Evolutionary conservation across 2,797 vertebrate genomes (phyloP), one percentile per base, ranked within the genome.

Genomic region (Chanos chanos): DNA sequence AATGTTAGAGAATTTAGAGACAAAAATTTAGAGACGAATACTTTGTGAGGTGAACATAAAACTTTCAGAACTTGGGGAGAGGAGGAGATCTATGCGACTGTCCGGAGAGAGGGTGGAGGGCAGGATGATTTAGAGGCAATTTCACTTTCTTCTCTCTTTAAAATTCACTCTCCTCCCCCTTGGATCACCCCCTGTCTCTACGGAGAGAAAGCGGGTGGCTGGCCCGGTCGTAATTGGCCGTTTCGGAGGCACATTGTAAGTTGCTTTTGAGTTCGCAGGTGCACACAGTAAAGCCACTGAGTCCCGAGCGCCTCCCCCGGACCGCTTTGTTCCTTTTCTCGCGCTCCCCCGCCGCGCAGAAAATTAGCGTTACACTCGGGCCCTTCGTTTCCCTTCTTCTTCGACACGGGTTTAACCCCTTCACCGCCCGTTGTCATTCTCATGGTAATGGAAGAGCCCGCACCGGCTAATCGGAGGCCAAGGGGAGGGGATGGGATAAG

Each of bases 211-310:
- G 79, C 81, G 75, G 78, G 75, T 81, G 79, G 80, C 81, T 79
- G 75, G 76, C 68, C 77, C 77, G 74, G 66, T 76, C 76, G 80
- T 89, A 89, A 89, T 90, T 90, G 88, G 86, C 85, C 83, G 85
- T 89, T 89, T 89, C 88, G 74, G 82, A 83, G 81, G 77, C 82
- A 73, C 82, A 85, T 90, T 90, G 87, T 90, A 81, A 79, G 48
- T 18, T 49, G 78, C 86, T 86, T 87, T 91, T 89, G 86, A 90
- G 85, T 74, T 84, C 79, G 89, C 89, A 91, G 89, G 89, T 91
- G 89, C 87, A 84, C 80, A 84, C 84, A 86, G 88, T 90, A 89
- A 90, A 91, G 85, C 83, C 75, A 68, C 73, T 39, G 79, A 85
- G 82, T 79, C 65, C 81, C 76, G 80, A 62, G 76, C 84, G 78